Evolutionary conservation across 2,113 vertebrate genomes (phyloP).

Genomic region (Cinclus mexicanus): DNA sequence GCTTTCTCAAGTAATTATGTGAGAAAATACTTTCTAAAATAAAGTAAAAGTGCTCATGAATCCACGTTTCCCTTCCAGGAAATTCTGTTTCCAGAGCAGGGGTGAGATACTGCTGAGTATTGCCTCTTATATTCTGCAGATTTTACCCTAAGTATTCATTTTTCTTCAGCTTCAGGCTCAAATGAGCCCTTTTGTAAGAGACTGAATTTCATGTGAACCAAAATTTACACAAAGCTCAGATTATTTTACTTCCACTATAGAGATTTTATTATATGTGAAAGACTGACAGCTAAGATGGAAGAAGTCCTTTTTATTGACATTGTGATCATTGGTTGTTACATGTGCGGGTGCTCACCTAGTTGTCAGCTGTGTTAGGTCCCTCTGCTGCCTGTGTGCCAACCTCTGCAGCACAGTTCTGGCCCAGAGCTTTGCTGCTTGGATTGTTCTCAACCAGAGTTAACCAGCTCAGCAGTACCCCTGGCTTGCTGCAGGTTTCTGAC

Average conservation of each 20-base stretch:
- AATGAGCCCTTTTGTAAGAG: not conserved
- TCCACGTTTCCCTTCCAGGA: not conserved
- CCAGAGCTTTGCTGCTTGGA: rapidly evolving
- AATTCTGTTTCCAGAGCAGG: not conserved
- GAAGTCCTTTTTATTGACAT: not conserved
- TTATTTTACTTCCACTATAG: not conserved
- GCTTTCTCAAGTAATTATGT: not conserved
- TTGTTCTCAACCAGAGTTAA: too few relatives aligned
- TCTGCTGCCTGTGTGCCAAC: not conserved
- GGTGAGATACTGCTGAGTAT: not conserved
- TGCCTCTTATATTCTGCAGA: not conserved
- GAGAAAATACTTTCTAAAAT: not conserved
- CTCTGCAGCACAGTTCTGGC: not conserved
- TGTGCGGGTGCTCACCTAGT: not conserved
- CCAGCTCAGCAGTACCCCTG: not conserved
- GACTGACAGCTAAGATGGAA: not conserved
- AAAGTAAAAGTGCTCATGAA: not conserved
- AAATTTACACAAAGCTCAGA: not conserved
- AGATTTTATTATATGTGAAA: not conserved
- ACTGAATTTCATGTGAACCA: not conserved
- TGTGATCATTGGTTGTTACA: not conserved
- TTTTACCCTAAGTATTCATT: not conserved
- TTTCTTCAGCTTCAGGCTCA: not conserved
- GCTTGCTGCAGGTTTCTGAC: not conserved
- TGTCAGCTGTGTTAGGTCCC: not conserved